Evolutionary conservation across 1,140 invertebrate species (phyloP).

Genomic region (Heliothis subflexa): DNA sequence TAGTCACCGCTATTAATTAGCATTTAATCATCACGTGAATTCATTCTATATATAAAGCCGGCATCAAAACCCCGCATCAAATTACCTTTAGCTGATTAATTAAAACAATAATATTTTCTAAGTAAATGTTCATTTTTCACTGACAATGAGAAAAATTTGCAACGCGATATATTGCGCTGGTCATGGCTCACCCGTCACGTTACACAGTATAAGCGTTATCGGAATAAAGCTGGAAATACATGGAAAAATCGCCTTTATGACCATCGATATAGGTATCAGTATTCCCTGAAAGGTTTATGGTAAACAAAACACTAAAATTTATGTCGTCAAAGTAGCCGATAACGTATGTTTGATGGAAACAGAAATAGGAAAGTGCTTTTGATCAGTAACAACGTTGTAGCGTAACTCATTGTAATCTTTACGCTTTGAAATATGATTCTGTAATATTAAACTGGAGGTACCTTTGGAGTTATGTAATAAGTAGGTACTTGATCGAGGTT

Average conservation of each 20-base stretch:
- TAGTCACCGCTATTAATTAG: not conserved
- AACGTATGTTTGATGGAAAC: slow-evolving; percentile 37
- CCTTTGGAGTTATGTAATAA: not conserved
- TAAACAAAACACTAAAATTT: slow-evolving; percentile 43
- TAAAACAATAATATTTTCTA: not conserved
- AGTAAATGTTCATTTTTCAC: slow-evolving; percentile 30
- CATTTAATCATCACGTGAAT: not conserved
- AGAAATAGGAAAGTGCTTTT: slow-evolving; percentile 33
- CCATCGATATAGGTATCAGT: not conserved
- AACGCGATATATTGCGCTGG: slow-evolving; percentile 34
- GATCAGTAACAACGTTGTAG: not conserved
- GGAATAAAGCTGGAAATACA: not conserved
- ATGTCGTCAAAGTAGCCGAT: slow-evolving; percentile 34
- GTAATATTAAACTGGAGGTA: slow-evolving; percentile 30
- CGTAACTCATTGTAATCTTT: slow-evolving; percentile 23
- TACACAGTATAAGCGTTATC: slow-evolving; percentile 33
- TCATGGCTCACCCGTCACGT: slow-evolving; percentile 35
- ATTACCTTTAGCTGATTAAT: slow-evolving; percentile 15
- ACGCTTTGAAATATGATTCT: slow-evolving; percentile 16
- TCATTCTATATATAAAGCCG: not conserved
- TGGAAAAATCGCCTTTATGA: slow-evolving; percentile 2
- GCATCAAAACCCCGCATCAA: not conserved
- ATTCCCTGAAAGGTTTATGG: not conserved
- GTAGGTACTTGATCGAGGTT: not conserved
- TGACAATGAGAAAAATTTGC: slow-evolving; percentile 28